Evolutionary conservation across 2,888 invertebrate genomes (phyloP).

Genomic region (Frankliniella fusca): DNA sequence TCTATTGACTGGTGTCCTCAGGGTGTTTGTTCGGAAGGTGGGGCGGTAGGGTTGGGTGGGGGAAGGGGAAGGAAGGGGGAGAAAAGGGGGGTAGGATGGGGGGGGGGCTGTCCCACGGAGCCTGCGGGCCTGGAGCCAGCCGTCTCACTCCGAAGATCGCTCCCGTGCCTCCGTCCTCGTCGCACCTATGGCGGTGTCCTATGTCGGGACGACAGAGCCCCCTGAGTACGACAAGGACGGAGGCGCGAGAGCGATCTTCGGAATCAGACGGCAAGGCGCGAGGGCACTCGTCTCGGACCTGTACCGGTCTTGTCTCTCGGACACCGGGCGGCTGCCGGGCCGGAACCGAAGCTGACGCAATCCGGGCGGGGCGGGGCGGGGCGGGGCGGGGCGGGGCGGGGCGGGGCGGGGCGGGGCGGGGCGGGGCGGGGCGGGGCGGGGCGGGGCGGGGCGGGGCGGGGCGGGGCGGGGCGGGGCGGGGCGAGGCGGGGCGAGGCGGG

Average conservation of each 20-base stretch:
- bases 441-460: background rate
- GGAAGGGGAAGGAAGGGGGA: background rate
- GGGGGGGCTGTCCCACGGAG: background rate
- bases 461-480: background rate
- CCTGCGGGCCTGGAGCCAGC: background rate
- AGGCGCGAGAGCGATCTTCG: too few relatives aligned
- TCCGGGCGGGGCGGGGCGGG: background rate
- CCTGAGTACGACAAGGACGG: too few relatives aligned
- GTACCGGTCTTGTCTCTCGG: background rate
- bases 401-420: background rate
- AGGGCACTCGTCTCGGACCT: background rate
- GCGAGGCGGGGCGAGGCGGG: background rate
- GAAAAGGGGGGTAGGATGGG: background rate
- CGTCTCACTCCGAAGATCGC: too few relatives aligned
- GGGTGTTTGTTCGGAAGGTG: background rate
- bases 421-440: background rate
- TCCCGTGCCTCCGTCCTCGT: too few relatives aligned
- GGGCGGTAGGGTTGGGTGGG: background rate
- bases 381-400: background rate
- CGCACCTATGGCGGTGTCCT: too few relatives aligned
- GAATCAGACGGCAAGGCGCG: too few relatives aligned
- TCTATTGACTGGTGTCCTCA: slow-evolving; percentile 9
- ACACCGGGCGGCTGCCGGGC: background rate
- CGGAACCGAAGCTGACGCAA: slow-evolving; percentile 15
- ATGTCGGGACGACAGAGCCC: too few relatives aligned